phyloP scores from a whole-genome alignment of 1,140 invertebrate genomes.

The Steinernema khuongi region DNA sequence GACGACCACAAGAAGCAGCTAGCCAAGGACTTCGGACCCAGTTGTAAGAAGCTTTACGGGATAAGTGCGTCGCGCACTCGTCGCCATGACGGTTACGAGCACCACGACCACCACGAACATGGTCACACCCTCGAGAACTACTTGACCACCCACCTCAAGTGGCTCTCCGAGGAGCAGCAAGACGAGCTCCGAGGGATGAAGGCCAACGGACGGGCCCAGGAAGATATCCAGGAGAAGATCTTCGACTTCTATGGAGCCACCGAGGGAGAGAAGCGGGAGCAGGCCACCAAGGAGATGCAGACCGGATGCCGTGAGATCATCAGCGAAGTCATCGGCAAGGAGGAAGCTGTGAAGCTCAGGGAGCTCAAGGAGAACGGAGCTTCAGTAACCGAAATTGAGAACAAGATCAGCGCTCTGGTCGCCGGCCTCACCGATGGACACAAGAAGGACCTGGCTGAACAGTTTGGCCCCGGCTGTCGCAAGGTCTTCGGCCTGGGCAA shows the following conservation, averaged over 20 bases:
- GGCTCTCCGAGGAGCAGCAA: background rate
- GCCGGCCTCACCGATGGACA: conserved; percentile 4
- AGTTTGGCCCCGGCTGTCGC: conserved; percentile 7
- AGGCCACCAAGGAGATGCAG: background rate
- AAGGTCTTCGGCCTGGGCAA: background rate
- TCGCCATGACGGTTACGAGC: background rate
- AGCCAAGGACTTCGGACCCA: background rate
- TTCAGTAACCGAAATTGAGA: background rate
- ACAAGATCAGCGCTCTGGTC: background rate
- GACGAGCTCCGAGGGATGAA: background rate
- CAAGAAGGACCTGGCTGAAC: background rate
- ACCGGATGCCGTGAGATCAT: background rate
- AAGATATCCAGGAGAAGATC: background rate
- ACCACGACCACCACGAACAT: background rate
- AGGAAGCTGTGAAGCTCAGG: background rate
- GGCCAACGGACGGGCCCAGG: background rate
- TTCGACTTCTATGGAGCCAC: background rate
- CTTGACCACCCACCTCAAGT: background rate
- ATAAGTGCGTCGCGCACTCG: background rate
- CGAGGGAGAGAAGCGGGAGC: background rate
- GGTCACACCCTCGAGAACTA: background rate
- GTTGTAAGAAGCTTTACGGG: background rate
- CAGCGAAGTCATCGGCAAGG: background rate
- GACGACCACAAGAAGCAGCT: background rate
- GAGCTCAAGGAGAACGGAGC: conserved; percentile 10